phyloP scores from a whole-genome alignment of 1,140 invertebrate species.

The Linepithema humile region DNA sequence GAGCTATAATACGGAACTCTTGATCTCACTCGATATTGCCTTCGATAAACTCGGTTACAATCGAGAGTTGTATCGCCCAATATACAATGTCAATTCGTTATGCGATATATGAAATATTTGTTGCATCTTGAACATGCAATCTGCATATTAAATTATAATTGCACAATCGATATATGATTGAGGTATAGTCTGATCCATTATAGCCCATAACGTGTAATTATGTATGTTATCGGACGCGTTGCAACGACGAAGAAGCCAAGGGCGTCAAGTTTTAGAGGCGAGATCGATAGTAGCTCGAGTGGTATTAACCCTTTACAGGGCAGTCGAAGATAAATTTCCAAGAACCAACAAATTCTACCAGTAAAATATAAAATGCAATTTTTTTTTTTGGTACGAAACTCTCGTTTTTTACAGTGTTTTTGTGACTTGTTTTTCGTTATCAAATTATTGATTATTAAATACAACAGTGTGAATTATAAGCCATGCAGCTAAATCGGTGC shows the following conservation, averaged over 20 bases:
- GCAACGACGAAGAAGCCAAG: not conserved
- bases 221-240: not conserved
- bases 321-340: not conserved
- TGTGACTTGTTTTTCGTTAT: too few relatives aligned
- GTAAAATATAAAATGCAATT: too few relatives aligned
- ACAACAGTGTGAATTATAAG: not conserved
- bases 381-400: not conserved
- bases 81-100: slow-evolving; percentile 24
- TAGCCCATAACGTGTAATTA: not conserved
- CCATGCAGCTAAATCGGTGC: not conserved
- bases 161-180: slow-evolving; percentile 6
- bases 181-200: not conserved
- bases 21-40: not conserved
- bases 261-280: not conserved
- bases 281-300: slow-evolving; percentile 16
- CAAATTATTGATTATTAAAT: not conserved
- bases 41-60: not conserved
- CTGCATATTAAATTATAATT: not conserved
- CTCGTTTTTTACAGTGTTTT: not conserved
- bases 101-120: not conserved
- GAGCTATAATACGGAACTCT: slow-evolving; percentile 18
- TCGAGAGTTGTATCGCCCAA: not conserved
- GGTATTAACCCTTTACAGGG: not conserved
- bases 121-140: not conserved
- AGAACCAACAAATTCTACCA: not conserved